Evolutionary conservation across 92 coral and sea anemone species (phyloP), one percentile per base, ranked within the genome.

Genomic region (Epizoanthus ramosus): DNA sequence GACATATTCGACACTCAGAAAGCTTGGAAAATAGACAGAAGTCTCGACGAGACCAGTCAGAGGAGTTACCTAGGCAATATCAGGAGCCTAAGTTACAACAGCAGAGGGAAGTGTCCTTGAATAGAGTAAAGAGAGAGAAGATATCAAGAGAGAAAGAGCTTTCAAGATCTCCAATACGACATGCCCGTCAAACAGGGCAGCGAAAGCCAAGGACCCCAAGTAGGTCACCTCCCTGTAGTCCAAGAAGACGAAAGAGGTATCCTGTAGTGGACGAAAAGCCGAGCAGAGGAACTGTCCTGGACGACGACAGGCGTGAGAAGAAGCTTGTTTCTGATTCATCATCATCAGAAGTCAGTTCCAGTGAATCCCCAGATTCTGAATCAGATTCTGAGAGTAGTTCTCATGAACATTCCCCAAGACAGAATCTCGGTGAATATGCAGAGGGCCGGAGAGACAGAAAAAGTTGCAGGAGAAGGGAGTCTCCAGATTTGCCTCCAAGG

Each of bases 311-410:
- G 19, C 56, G 63, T 43, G 61, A 41, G 61, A 43, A 61, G 68
- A 60, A 77, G 63, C 35, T 15, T 8, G 58, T 77, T 5, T 61
- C 82, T 21, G 71, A n/a, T 15, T 77, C 76, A 8, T 43, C 69
- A 23, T 77, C 82, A 19, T 77, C 82, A 60, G 71, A 77, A 43
- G 8, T 69, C 43, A 77, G 71, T 14, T 77, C 82, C 19, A 61
- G 82, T 43, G 71, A 39, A 23, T 77, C 82, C 1, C 41, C 70
- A 39, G 70, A 41, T 60, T 77, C 82, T 41, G 82, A 77, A 60
- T 77, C 82, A 61, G 71, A 61, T n/a, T 77, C 82, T 8, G 71
- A 47, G 31, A 39, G 58, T 37, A 63, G 82, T 77, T 77, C 82
- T 77, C 57, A 61, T 21, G 17, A 59, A 33, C 43, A 57, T 60